A percentile compares a stretch with the other conserved stretches of the same genome.
phyloP scores from a whole-genome alignment of 2,797 vertebrate species.

The Antrozous pallidus region DNA sequence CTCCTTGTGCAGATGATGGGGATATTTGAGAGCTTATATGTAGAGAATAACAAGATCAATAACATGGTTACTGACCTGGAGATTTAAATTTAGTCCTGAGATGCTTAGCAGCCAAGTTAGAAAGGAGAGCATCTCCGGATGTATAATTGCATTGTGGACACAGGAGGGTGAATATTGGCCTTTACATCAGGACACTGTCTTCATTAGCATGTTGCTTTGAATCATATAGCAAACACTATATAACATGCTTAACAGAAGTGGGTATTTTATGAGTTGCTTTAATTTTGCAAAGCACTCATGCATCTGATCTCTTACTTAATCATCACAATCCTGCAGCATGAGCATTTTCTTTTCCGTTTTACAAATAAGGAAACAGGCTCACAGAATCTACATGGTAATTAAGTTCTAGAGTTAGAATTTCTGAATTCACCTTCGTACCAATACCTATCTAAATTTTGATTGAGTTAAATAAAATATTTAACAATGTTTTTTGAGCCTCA shows the following conservation, averaged over 20 bases:
- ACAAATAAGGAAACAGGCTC: constrained; percentile 9
- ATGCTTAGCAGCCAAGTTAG: background rate
- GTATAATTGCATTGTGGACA: background rate
- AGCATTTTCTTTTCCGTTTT: constrained; percentile 27
- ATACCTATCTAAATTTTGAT: constrained; percentile 25
- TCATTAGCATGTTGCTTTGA: constrained; percentile 44
- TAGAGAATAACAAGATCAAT: background rate
- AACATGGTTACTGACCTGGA: background rate
- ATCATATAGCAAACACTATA: constrained; percentile 35
- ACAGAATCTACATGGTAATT: background rate
- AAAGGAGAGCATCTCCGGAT: background rate
- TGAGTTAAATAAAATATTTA: constrained; percentile 9
- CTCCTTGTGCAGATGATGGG: background rate
- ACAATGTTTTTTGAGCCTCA: background rate
- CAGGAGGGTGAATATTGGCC: background rate
- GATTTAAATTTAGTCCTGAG: constrained; percentile 25
- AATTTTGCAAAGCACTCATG: constrained; percentile 44
- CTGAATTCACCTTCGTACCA: constrained; percentile 36
- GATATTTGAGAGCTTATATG: background rate
- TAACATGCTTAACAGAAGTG: constrained; percentile 3
- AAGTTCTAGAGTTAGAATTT: constrained; percentile 29
- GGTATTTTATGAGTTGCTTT: constrained; percentile 42
- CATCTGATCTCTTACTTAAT: constrained; percentile 17
- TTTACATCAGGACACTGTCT: constrained; percentile 27
- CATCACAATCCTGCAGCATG: background rate